Evolutionary conservation across 2,113 vertebrate genomes (phyloP).

Genomic region (Edolisoma coerulescens): DNA sequence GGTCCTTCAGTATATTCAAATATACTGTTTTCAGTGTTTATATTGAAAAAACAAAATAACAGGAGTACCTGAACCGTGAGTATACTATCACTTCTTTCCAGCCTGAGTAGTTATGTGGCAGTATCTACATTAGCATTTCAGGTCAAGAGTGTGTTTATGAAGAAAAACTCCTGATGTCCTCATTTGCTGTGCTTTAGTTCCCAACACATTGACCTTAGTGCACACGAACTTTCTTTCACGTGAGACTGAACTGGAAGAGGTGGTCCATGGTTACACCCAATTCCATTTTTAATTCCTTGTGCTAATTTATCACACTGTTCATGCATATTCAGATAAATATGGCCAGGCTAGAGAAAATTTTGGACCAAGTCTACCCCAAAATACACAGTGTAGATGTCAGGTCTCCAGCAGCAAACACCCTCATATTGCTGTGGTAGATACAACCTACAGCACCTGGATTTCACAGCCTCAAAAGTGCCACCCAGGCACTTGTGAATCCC

Average conservation of each 20-base stretch:
- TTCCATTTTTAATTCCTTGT: background rate
- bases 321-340: background rate
- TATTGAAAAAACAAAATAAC: background rate
- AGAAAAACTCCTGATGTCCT: background rate
- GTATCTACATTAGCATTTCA: background rate
- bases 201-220: background rate
- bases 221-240: background rate
- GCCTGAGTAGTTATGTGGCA: background rate
- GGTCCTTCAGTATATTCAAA: background rate
- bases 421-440: background rate
- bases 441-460: background rate
- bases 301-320: background rate
- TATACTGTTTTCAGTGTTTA: background rate
- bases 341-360: background rate
- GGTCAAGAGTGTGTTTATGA: background rate
- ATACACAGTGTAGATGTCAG: background rate
- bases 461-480: background rate
- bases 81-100: background rate
- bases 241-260: background rate
- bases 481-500: background rate
- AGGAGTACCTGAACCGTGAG: background rate
- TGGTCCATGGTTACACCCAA: background rate
- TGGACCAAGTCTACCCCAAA: background rate
- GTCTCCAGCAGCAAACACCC: background rate
- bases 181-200: background rate